phyloP scores from a whole-genome alignment of 1,140 invertebrate species.

The Zophobas atratus region DNA sequence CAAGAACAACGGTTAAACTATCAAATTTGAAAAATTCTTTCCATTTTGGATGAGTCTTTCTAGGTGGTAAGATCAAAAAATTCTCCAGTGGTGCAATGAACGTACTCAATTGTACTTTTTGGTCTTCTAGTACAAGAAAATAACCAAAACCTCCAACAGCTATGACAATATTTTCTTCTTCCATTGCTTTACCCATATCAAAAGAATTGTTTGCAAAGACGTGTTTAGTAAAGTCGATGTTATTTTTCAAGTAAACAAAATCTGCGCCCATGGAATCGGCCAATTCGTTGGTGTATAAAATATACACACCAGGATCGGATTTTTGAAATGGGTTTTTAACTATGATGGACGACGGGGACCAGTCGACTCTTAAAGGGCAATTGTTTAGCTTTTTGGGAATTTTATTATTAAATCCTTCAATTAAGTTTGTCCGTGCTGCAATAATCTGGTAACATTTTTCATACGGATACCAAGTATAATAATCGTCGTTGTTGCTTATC shows the following conservation, averaged over 20 bases:
- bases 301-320: conserved; percentile 23
- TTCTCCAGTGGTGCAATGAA: not conserved
- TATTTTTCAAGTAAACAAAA: not conserved
- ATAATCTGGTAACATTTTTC: not conserved
- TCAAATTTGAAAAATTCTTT: conserved; percentile 19
- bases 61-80: conserved; percentile 7
- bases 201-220: not conserved
- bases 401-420: conserved; percentile 6
- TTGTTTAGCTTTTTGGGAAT: conserved; percentile 20
- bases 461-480: conserved; percentile 13
- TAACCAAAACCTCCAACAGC: not conserved
- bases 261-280: not conserved
- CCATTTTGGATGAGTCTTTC: not conserved
- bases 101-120: not conserved
- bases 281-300: conserved; percentile 15
- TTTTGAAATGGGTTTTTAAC: conserved; percentile 11
- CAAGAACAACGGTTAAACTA: not conserved
- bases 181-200: not conserved
- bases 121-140: not conserved
- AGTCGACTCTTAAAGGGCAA: conserved; percentile 1
- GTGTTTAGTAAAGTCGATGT: not conserved
- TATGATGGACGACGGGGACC: not conserved
- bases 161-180: not conserved
- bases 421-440: not conserved
- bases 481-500: not conserved